Percentiles rank a stretch among this genome's conserved stretches.
phyloP scores from a whole-genome alignment of 92 coral and sea anemone species.

The Zoanthus gigantus region DNA sequence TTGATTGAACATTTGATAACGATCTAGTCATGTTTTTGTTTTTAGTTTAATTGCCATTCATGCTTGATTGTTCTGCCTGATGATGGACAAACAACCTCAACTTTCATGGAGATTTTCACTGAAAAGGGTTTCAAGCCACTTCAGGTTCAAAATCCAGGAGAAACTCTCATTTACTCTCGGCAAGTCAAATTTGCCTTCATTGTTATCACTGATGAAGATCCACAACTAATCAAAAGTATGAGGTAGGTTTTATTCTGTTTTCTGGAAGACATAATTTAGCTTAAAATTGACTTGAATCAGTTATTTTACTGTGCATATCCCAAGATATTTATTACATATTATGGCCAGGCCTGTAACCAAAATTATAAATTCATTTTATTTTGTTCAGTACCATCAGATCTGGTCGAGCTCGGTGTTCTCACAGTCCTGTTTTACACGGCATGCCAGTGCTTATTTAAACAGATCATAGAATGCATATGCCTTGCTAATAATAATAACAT shows the following conservation, averaged over 20 bases:
- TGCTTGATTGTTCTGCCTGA: slow-evolving; percentile 37
- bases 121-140: slow-evolving; percentile 32
- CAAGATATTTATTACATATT: no score
- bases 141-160: slow-evolving; percentile 20
- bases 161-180: slow-evolving; percentile 39
- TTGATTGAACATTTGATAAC: neutral
- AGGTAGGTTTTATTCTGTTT: slow-evolving; percentile 2
- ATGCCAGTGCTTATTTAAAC: no score
- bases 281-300: no score
- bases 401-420: no score
- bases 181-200: slow-evolving; percentile 43
- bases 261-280: no score
- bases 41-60: slow-evolving; percentile 6
- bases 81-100: slow-evolving; percentile 26
- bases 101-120: slow-evolving; percentile 11
- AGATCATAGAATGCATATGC: no score
- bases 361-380: no score
- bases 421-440: no score
- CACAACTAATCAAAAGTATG: slow-evolving; percentile 38
- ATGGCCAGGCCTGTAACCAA: no score
- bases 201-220: slow-evolving; percentile 38
- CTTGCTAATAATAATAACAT: no score
- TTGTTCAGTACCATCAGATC: no score
- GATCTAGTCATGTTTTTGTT: neutral
- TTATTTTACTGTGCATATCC: no score